phyloP scores from a whole-genome alignment of 2,113 vertebrate species.

The Turdus rufiventris region DNA sequence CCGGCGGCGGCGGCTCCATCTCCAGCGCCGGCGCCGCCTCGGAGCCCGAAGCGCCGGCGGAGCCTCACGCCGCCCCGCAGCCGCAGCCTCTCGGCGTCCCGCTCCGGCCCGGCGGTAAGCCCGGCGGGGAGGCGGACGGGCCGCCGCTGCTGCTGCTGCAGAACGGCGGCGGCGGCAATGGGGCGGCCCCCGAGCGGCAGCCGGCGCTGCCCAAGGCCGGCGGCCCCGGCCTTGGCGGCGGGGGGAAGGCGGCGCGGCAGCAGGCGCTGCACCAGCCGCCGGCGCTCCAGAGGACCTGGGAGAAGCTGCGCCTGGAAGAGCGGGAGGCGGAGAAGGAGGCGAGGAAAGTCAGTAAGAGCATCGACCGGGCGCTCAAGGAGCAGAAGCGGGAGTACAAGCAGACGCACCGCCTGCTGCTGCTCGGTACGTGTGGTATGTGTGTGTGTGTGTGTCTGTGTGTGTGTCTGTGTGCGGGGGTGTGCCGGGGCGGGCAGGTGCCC shows the following conservation, averaged over 20 bases:
- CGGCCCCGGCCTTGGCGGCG: constrained; percentile 54
- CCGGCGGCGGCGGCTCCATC: background rate
- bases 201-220: constrained; percentile 51
- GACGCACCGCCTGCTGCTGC: constrained; percentile 90
- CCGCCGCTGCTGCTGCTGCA: background rate
- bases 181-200: constrained; percentile 66
- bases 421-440: constrained; percentile 77
- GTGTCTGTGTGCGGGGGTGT: background rate
- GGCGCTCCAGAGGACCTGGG: constrained; percentile 79
- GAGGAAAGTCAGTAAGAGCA: constrained; percentile 88
- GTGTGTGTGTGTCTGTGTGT: background rate
- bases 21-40: background rate
- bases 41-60: background rate
- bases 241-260: constrained; percentile 54
- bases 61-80: background rate
- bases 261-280: constrained; percentile 68
- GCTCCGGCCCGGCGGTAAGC: background rate
- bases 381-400: constrained; percentile 91
- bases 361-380: constrained; percentile 88
- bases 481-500: constrained; percentile 31
- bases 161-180: constrained; percentile 22
- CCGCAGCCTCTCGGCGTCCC: background rate
- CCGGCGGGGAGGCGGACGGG: background rate
- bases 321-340: constrained; percentile 92
- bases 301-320: constrained; percentile 87